Evolutionary conservation across 2,113 vertebrate genomes (phyloP), one percentile per base, ranked within the genome.

Genomic region (Brienomyrus brachyistius): DNA sequence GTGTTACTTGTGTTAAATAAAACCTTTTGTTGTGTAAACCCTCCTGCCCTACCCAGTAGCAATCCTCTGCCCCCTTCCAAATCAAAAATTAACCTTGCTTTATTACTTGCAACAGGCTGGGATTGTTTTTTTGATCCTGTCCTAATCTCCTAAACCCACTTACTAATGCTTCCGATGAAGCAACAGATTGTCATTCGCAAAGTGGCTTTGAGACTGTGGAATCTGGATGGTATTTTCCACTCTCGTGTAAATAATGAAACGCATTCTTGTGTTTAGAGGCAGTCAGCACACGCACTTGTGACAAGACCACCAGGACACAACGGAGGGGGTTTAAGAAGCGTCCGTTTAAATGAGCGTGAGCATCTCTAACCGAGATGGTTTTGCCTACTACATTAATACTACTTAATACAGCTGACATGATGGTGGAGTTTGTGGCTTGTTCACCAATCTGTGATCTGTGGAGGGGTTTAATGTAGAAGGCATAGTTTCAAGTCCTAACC

Each of bases 41-140:
- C 17, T 80, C 31, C 35, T 80, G 74, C 35, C 27, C 70, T 77
- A 40, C 70, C 70, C 74, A 40, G 31, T 80, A 43, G 31, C 74
- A 21, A 43, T 80, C 74, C 15, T 40, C 74, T 77, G 74, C 13
- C 74, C 35, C 74, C 74, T 43, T 80, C 31, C 13, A 80, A 86
- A 86, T 27, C 83, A 48, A 86, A 86, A 86, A 86, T 86, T 86
- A 86, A 86, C 47, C 11, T 5, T 43, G 23, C 23, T 50, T 86
- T 86, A 86, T 86, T 86, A 51, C 45, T 27, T 11, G 83, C 48
- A 48, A 27, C 45, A 86, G 50, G 10, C 83, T 86, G 83, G 23
- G 83, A 31, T 86, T 86, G 48, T 51, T 86, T 51, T 27, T 51
- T 86, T 86, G 83, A 86, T 86, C 48, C n/a, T 86, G 45, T 50